Evolutionary conservation across 2,113 vertebrate genomes (phyloP), one percentile per base, ranked within the genome.

Genomic region (Panurus biarmicus): DNA sequence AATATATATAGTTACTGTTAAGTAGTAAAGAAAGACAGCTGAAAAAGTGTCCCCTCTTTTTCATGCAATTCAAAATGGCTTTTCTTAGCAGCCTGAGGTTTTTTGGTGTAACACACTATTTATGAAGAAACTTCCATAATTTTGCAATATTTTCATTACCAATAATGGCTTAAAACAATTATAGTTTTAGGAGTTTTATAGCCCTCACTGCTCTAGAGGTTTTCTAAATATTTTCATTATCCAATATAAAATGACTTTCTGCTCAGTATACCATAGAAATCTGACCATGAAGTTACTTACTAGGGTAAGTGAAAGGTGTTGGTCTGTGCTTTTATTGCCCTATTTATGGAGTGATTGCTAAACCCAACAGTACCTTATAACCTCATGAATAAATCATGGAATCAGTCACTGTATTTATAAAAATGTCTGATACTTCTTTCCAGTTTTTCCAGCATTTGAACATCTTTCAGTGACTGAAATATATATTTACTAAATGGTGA

Each of bases 291-390:
- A 96, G 96, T 96, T 96, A 96, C 95, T 98, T 97, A 93, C 65
- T 95, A 89, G 79, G 72, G 54, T 95, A 83, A 94, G 86, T 95
- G 84, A 96, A 96, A 96, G 94, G 93, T 97, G 94, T 96, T 97
- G 97, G 95, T 97, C 97, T 97, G 93, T 97, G 97, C 98, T 97
- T 98, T 98, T 98, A 98, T 97, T 97, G 92, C 97, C 96, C 96
- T 97, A 97, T 97, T 98, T 97, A 96, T 97, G 92, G 85, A 96
- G 95, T 83, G 78, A 97, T 97, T 97, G 92, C 87, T 96, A 97
- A 97, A 93, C 92, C 87, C 78, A 96, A 97, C 73, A 95, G 96
- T 98, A 96, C 93, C 95, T 97, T 97, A 96, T 96, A 97, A 97
- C 78, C 93, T 97, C 85, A 97, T 97, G 96, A 97, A 97, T 97